Evolutionary conservation across 2,888 invertebrate genomes (phyloP).

Genomic region (Clanis bilineata): DNA sequence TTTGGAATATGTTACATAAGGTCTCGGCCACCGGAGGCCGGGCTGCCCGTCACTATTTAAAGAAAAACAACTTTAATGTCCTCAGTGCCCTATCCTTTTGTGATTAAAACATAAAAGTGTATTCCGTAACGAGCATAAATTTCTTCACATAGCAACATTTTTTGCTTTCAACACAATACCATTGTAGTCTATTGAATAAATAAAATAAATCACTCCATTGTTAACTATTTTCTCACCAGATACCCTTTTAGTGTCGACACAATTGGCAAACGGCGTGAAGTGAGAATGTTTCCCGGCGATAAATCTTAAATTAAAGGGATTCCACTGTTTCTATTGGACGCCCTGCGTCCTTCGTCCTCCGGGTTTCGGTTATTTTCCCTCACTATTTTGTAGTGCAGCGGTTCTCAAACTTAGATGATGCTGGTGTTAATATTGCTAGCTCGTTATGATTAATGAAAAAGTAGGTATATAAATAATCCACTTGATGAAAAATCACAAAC

Average conservation of each 20-base stretch:
- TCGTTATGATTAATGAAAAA: too few relatives aligned
- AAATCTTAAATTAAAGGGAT: conserved; percentile 10
- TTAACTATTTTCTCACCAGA: conserved; percentile 3
- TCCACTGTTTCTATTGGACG: background rate
- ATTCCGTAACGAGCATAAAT: background rate
- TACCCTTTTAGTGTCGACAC: background rate
- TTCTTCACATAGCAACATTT: background rate
- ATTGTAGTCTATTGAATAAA: background rate
- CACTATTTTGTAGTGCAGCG: background rate
- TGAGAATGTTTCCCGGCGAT: conserved; percentile 1
- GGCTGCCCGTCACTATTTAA: too few relatives aligned
- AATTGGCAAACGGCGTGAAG: conserved; percentile 1
- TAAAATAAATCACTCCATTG: background rate
- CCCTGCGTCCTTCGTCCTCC: background rate
- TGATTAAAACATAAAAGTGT: too few relatives aligned
- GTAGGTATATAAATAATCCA: too few relatives aligned
- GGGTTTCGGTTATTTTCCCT: background rate
- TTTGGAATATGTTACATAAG: too few relatives aligned
- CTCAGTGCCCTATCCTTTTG: too few relatives aligned
- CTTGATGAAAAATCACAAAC: too few relatives aligned
- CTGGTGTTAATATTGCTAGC: too few relatives aligned
- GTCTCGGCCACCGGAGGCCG: too few relatives aligned
- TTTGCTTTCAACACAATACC: background rate
- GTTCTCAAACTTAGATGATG: too few relatives aligned
- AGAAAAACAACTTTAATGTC: too few relatives aligned